Percentiles rank a stretch among this genome's conserved stretches.
Evolutionary conservation across 2,797 vertebrate genomes (phyloP).

Genomic region (Microctenopoma lineatum): DNA sequence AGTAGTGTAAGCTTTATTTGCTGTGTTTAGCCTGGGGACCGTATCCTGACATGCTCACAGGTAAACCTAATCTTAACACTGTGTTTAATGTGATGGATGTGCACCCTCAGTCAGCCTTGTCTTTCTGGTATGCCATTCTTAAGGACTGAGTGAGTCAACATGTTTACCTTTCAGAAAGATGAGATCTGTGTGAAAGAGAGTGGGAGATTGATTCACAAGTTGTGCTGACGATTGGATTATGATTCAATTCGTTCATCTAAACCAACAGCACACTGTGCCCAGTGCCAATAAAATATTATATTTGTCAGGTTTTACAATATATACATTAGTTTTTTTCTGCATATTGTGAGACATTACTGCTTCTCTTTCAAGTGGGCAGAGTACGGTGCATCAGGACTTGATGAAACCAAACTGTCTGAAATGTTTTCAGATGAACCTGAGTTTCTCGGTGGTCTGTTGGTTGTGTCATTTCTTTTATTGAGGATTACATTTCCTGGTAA

Average conservation of each 20-base stretch:
- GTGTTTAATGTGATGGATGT: constrained; percentile 21
- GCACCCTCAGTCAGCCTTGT: neutral
- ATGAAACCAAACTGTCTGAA: constrained; percentile 6
- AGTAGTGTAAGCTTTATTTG: neutral
- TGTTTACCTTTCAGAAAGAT: constrained; percentile 31
- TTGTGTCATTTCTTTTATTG: constrained; percentile 36
- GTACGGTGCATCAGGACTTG: constrained; percentile 3
- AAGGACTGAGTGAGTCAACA: constrained; percentile 28
- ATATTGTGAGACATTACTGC: neutral
- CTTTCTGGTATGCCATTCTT: constrained; percentile 12
- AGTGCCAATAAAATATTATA: no score
- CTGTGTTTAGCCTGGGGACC: neutral
- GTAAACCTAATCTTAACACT: constrained; percentile 19
- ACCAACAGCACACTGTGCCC: neutral
- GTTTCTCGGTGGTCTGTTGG: constrained; percentile 25
- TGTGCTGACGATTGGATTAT: constrained; percentile 5
- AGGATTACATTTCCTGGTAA: constrained; percentile 15
- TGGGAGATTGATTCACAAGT: constrained; percentile 20
- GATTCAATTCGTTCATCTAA: constrained; percentile 15
- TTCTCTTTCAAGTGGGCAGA: constrained; percentile 8
- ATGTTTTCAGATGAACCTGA: constrained; percentile 22
- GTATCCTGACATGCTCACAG: constrained; percentile 15
- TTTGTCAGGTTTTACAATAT: neutral
- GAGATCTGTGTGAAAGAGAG: constrained; percentile 8
- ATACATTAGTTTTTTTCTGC: neutral